Evolutionary conservation across 2,797 vertebrate species (phyloP), one percentile per base, ranked within the genome.

Genomic region (Paguma larvata): DNA sequence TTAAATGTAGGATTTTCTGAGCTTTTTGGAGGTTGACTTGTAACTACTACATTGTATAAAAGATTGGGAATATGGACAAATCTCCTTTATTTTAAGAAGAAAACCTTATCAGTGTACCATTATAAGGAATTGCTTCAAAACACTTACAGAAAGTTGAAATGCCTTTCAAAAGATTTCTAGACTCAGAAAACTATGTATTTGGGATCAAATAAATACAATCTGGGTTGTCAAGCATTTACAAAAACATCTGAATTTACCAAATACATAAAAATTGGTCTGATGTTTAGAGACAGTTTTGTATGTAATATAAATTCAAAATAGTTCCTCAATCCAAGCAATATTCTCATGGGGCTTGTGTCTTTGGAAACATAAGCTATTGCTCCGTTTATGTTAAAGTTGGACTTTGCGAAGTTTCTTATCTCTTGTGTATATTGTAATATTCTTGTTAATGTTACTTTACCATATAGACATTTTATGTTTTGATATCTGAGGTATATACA

Each of bases 121-220:
- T 68, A 75, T 86, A 89, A 94, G 93, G 89, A 94, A 96, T 79
- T 94, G 80, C 88, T 97, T 97, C 70, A 94, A 98, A 96, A 96
- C 80, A 97, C 51, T 96, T 96, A 83, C 4, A 88, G 56, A 79
- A 97, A 94, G 91, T 94, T 80, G 92, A 96, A 91, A 90, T 82
- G 46, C 18, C 78, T 97, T 96, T 96, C 83, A 80, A 96, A 97
- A 96, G 88, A 92, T 90, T 93, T 97, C 62, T 77, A 97, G 86
- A 80, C 89, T 94, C 96, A 97, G 48, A 96, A 82, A 96, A 98
- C 90, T 97, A 85, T 93, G 70, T 87, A 97, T 92, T 96, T 97
- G 97, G 95, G 91, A 97, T 97, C 79, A 96, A 94, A 93, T 93
- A 95, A 95, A 95, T 63, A 89, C 83, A 95, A 75, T 75, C 30